phyloP scores from a whole-genome alignment of 1,140 invertebrate genomes.

The Drosophila punjabiensis region DNA sequence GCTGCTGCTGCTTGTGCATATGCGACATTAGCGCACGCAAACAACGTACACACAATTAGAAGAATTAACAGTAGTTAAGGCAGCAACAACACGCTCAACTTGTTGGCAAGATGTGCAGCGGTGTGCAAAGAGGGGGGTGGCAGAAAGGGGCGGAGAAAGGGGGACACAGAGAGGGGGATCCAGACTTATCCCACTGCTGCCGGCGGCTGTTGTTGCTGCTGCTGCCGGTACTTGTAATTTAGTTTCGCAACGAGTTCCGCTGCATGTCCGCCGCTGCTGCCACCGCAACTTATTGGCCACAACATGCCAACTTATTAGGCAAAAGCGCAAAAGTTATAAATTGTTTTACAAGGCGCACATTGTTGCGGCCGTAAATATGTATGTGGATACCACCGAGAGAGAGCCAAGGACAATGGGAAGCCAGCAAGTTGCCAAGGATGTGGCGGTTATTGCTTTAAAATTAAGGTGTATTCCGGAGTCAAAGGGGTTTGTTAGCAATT shows the following conservation, averaged over 20 bases:
- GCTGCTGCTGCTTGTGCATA: conserved; percentile 61
- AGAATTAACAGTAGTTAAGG: conserved; percentile 82
- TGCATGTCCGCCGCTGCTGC: conserved; percentile 52
- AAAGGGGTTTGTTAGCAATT: conserved; percentile 6
- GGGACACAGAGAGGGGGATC: background rate
- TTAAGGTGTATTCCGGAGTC: conserved; percentile 18
- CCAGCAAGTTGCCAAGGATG: conserved; percentile 51
- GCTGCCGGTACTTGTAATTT: conserved; percentile 66
- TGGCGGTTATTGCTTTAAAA: conserved; percentile 15
- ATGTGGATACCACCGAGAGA: conserved; percentile 25
- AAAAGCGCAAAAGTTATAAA: conserved; percentile 83
- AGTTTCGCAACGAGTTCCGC: conserved; percentile 63
- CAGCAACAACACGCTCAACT: conserved; percentile 57
- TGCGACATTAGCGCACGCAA: conserved; percentile 82
- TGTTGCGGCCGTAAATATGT: conserved; percentile 65
- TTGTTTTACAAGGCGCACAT: conserved; percentile 80
- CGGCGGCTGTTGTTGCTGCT: conserved; percentile 47
- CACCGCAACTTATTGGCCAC: conserved; percentile 81
- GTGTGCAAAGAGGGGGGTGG: conserved; percentile 20
- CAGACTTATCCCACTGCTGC: conserved; percentile 26
- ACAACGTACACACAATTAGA: conserved; percentile 83
- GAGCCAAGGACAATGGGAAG: conserved; percentile 56
- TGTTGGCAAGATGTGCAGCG: conserved; percentile 57
- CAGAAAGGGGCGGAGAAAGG: background rate
- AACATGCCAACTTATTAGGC: conserved; percentile 83